A percentile compares a stretch with the other conserved stretches of the same genome.
phyloP scores from a whole-genome alignment of 2,113 vertebrate species.

The Nanorana parkeri region DNA sequence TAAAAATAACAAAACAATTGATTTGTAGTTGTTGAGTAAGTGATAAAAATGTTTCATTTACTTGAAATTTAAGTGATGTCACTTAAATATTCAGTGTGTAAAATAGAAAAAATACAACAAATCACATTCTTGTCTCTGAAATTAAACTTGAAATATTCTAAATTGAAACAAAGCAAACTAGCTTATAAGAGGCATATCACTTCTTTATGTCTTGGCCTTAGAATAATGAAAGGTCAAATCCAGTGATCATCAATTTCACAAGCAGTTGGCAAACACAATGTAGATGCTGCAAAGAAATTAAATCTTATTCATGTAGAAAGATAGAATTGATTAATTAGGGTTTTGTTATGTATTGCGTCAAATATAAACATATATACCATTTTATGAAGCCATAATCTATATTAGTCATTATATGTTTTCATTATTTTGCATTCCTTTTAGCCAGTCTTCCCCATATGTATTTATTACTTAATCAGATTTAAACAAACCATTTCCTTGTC shows the following conservation, averaged over 20 bases:
- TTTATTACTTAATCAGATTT: too few species aligned
- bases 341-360: conserved; percentile 60
- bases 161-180: conserved; percentile 69
- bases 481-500: too few species aligned
- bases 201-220: conserved; percentile 63
- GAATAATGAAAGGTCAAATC: conserved; percentile 71
- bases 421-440: conserved; percentile 10
- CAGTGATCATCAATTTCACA: conserved; percentile 73
- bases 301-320: conserved; percentile 69
- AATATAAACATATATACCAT: conserved; percentile 61
- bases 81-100: conserved; percentile 11
- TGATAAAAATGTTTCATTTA: neutral
- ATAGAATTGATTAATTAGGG: conserved; percentile 65
- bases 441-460: neutral
- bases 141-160: conserved; percentile 61
- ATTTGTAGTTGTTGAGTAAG: too few species aligned
- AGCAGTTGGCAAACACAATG: conserved; percentile 77
- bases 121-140: conserved; percentile 41
- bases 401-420: conserved; percentile 12
- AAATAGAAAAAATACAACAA: conserved; percentile 24
- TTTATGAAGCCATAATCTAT: conserved; percentile 27
- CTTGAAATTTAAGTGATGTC: neutral
- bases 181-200: conserved; percentile 55
- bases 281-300: conserved; percentile 73
- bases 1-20: too few species aligned